Percentiles rank a stretch among this genome's conserved stretches.
Conservation (phyloP, 64 coral and sea anemone species). For the Pocillopora damicornis region DNA sequence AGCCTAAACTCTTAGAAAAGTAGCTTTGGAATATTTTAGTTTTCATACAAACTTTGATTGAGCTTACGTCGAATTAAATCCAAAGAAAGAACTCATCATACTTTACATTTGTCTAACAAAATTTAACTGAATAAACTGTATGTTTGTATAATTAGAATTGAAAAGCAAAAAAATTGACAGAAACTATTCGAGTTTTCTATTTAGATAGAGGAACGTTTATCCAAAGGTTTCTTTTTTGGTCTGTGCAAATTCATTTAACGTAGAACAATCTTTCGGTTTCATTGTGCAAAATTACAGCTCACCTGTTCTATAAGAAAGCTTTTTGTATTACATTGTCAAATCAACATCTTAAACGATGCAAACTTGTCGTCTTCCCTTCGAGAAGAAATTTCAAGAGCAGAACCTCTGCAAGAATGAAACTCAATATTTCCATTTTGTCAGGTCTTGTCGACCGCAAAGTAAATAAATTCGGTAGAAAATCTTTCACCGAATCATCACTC, state of each 20-base stretch:
- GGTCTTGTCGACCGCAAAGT: slow-evolving; percentile 35
- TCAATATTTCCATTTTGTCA: slow-evolving; percentile 36
- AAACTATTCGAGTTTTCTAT: too few species aligned
- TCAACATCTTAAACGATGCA: slow-evolving; percentile 17
- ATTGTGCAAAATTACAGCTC: not conserved
- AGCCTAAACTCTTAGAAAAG: too few species aligned
- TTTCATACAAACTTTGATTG: too few species aligned
- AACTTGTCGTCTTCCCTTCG: not conserved
- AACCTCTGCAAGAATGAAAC: not conserved
- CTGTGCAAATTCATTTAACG: not conserved
- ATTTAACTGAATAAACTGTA: too few species aligned
- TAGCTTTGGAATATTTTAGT: too few species aligned
- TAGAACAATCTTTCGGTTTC: not conserved
- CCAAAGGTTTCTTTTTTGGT: not conserved
- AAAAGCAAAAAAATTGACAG: too few species aligned
- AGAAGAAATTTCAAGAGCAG: slow-evolving; percentile 9
- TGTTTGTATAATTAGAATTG: too few species aligned
- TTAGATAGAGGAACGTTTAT: not conserved
- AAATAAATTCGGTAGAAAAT: slow-evolving; percentile 1
- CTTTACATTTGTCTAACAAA: too few species aligned
- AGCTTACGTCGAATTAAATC: too few species aligned
- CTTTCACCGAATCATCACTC: not conserved
- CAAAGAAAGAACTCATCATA: too few species aligned
- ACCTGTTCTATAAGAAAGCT: not conserved
- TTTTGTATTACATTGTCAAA: slow-evolving; percentile 9